Evolutionary conservation across 2,888 invertebrate species (phyloP), one percentile per base, ranked within the genome.

Genomic region (Caenorhabditis sinica): DNA sequence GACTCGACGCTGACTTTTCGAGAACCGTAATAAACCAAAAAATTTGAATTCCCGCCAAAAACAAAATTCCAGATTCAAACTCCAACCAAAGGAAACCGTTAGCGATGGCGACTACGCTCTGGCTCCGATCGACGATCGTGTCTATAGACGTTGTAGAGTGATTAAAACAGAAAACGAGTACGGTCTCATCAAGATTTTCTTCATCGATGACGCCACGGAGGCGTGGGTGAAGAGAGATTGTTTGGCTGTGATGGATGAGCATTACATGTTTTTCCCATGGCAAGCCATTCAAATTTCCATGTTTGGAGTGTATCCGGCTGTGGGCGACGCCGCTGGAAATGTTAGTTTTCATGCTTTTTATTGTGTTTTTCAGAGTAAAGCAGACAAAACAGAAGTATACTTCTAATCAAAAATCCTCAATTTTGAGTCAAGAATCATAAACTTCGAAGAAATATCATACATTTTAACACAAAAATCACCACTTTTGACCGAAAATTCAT

Each of bases 251-350:
- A 17, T 88, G 45, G 49, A 53, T 2, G 71, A 77, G 30, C 53
- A 69, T n/a, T 83, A 76, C 25, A 73, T 75, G 71, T 88, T 71
- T 63, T 83, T 63, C 49, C 88, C 88, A 11, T 88, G 88, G 88
- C 88, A 88, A 53, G 88, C 85, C 2, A 86, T 88, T 53, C 85
- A 80, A 53, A 33, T 88, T 0, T 88, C 88, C 1, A 53, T 88
- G 51, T 58, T 72, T 20, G 81, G 75, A 17, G 23, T 81, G 3
- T 66, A 28, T 49, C 84, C 84, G n/a, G 63, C 77, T 5, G 30
- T 65, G 2, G 20, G 13, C 2, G 76, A 58, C 28, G 15, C 9
- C 11, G 36, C 28, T 17, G 25, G 49, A 0, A 51, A 23, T 36
- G 40, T 69, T 9, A 43, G 58, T 40, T 53, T 30, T 33, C 8